Percentiles rank a stretch among this genome's conserved stretches.
Evolutionary conservation across 2,113 vertebrate genomes (phyloP).

Genomic region (Ceyx margarethae): DNA sequence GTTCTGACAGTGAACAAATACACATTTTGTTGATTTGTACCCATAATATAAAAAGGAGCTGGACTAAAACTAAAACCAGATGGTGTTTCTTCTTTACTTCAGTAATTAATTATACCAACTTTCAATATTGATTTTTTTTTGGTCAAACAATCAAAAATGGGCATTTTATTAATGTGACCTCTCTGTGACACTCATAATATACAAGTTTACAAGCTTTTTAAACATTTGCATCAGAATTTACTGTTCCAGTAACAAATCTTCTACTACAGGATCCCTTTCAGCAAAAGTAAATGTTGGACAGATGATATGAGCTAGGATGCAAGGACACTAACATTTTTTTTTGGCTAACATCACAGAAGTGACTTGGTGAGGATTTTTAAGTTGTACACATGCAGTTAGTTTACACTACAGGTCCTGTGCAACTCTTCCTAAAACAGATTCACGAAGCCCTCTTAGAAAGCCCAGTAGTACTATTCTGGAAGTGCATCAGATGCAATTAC

Average conservation of each 20-base stretch:
- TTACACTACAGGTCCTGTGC: neutral
- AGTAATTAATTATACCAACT: constrained; percentile 35
- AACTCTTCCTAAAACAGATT: neutral
- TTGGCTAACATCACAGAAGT: neutral
- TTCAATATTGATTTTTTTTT: constrained; percentile 14
- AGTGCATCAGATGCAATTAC: neutral
- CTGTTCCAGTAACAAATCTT: neutral
- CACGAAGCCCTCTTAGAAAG: neutral
- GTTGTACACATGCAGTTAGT: neutral
- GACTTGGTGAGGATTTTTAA: neutral
- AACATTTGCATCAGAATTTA: neutral
- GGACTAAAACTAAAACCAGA: constrained; percentile 46
- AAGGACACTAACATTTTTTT: neutral
- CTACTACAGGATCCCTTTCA: neutral
- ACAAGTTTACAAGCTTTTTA: constrained; percentile 23
- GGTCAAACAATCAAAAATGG: neutral
- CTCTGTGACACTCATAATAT: neutral
- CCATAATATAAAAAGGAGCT: neutral
- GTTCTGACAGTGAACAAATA: constrained; percentile 36
- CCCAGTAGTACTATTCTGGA: neutral
- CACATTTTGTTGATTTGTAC: neutral
- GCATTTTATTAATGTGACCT: constrained; percentile 29
- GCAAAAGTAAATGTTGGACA: neutral
- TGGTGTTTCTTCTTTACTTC: constrained; percentile 20
- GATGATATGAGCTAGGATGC: neutral